Evolutionary conservation across 2,797 vertebrate genomes (phyloP).

Genomic region (Sarcophilus harrisii): DNA sequence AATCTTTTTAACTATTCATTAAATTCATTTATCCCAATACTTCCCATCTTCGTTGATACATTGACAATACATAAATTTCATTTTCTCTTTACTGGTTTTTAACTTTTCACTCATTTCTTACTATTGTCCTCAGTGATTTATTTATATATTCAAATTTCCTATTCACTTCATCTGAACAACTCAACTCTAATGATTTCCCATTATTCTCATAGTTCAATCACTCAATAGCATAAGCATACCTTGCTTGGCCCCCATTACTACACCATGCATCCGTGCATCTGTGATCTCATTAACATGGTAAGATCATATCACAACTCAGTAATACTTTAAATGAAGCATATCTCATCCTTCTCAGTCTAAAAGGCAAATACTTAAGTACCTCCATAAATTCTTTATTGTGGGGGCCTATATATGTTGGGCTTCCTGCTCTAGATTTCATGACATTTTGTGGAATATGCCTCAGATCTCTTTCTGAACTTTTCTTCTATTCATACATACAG

Average conservation of each 20-base stretch:
- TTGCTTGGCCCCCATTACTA: neutral
- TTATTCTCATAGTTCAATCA: neutral
- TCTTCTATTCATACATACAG: neutral
- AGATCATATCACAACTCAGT: neutral
- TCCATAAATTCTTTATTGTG: neutral
- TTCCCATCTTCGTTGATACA: neutral
- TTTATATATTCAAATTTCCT: neutral
- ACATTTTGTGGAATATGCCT: neutral
- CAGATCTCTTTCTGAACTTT: neutral
- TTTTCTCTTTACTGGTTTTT: neutral
- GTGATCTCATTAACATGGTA: neutral
- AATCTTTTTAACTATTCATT: neutral
- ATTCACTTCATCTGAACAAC: neutral
- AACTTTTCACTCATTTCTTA: neutral
- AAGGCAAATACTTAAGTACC: neutral
- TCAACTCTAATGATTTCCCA: neutral
- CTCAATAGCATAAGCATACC: neutral
- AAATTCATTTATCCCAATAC: neutral
- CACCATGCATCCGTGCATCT: neutral
- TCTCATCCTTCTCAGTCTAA: neutral
- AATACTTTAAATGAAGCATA: neutral
- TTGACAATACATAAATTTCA: neutral
- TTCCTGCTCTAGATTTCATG: neutral
- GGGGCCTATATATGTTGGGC: neutral
- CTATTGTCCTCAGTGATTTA: neutral